These are phyloP conservation scores for Gymnobelideus leadbeateri DNA, from an alignment of 2,113 vertebrate species.

Conservation along the genomic window DNA sequence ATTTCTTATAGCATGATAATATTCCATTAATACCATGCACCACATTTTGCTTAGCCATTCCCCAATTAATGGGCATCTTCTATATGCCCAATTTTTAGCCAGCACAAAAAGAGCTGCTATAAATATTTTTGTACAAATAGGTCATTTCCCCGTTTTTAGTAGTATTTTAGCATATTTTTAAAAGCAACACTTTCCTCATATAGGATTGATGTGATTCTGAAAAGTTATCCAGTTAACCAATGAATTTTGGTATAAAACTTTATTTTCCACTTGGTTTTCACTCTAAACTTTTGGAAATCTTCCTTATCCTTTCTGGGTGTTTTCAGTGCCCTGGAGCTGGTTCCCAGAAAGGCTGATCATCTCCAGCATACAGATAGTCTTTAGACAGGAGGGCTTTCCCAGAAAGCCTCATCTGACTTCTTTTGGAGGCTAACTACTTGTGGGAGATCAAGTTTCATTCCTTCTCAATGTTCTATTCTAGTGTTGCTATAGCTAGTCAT, in stretches of 20 bases:
- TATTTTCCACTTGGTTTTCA: slow-evolving; percentile 32
- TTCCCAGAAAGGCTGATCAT: slow-evolving; percentile 9
- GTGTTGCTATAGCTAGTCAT: slow-evolving; percentile 6
- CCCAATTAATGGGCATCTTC: too few relatives aligned
- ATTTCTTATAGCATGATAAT: too few relatives aligned
- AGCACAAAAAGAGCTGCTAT: too few relatives aligned
- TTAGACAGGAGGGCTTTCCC: not conserved
- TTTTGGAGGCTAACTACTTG: not conserved
- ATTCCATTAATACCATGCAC: too few relatives aligned
- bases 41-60: too few relatives aligned
- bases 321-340: not conserved
- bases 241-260: not conserved
- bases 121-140: too few relatives aligned
- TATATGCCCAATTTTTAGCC: too few relatives aligned
- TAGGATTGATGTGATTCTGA: slow-evolving; percentile 23
- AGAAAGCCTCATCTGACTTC: not conserved
- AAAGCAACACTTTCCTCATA: not conserved
- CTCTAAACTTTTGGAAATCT: slow-evolving; percentile 23
- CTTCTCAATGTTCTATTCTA: not conserved
- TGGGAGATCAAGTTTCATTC: not conserved
- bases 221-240: slow-evolving; percentile 36
- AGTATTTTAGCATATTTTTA: too few relatives aligned
- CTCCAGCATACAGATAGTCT: not conserved
- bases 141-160: too few relatives aligned
- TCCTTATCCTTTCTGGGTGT: slow-evolving; percentile 9